Percentiles rank a stretch among this genome's conserved stretches.
phyloP scores from a whole-genome alignment of 2,888 invertebrate species.

The Chalcis sispes region DNA sequence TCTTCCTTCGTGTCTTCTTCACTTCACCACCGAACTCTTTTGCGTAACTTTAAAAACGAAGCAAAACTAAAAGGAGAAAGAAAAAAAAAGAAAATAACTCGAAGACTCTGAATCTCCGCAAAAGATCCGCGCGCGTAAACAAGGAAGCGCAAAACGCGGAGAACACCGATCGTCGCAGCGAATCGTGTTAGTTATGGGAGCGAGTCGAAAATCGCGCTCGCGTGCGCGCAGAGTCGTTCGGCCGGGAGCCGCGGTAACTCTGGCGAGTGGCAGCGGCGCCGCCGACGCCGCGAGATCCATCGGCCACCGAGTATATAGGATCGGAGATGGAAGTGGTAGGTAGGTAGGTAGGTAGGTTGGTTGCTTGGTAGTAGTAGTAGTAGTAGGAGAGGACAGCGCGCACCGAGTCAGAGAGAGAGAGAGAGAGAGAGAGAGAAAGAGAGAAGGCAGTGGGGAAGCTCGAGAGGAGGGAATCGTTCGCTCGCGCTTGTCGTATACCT shows the following conservation, averaged over 20 bases:
- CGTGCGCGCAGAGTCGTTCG: not conserved
- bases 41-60: no score
- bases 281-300: constrained; percentile 5
- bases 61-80: no score
- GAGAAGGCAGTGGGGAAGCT: not conserved
- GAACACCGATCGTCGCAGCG: not conserved
- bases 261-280: constrained; percentile 30
- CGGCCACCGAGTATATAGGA: not conserved
- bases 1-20: no score
- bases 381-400: not conserved
- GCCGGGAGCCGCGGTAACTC: constrained; percentile 52
- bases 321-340: constrained; percentile 24
- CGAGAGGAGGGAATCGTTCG: not conserved
- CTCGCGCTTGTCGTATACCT: not conserved
- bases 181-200: not conserved
- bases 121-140: no score
- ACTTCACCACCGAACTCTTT: no score
- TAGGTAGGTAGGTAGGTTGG: constrained; percentile 16
- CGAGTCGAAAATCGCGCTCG: not conserved
- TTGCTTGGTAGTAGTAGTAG: not conserved
- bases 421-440: constrained; percentile 18
- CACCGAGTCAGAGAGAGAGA: constrained; percentile 1
- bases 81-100: not conserved
- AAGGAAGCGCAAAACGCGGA: no score
- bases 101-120: no score